Base-by-base conservation (phyloP, 2,888 invertebrate genomes). In the Rotaria sp. region DNA sequence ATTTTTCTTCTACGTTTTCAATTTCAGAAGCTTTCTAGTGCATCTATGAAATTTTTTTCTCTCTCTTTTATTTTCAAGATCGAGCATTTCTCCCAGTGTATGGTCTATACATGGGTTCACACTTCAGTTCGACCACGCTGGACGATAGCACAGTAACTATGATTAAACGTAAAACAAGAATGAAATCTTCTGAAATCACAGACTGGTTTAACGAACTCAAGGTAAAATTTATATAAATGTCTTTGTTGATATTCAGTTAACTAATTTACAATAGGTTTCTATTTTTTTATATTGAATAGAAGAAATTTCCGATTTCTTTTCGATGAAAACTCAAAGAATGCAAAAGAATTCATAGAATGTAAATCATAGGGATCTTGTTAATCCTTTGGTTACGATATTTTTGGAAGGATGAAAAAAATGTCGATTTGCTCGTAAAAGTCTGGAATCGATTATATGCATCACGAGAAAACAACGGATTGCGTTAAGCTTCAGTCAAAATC, bases 141-240 rank as follows among this genome's bases (percentile, higher is more conserved):
- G 80, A 80, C 45, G 80, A 80, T 15, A n/a, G 45, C 41, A 80
- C 80, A 45, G 5, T 80, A n/a, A 45, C 45, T n/a, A n/a, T 80
- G 45, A 80, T 80, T n/a, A 80, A 80, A 80, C 35, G 26, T 26
- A 80, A 80, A 45, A 80, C 80, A 80, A 80, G 45, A 80, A 80
- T 80, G 80, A 80, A 45, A n/a, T n/a, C 80, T 13, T 45, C 80
- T 10, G 80, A 80, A 80, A 80, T 80, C 0, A 45, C 41, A 26
- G 80, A n/a, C 3, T 80, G 80, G 80, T 45, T 45, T n/a, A 80
- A 80, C 15, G 80, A 80, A n/a, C 26, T 80, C 11, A 80, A 80
- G 15, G 80, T 80, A 80, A 80, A 26, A 45, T 50, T 50, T 45
- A 45, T 11, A 45, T 5, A 45, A 45, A 45, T 45, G 5, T 45